Evolutionary conservation across 2,113 vertebrate genomes (phyloP).

Genomic region (Plecotus auritus): DNA sequence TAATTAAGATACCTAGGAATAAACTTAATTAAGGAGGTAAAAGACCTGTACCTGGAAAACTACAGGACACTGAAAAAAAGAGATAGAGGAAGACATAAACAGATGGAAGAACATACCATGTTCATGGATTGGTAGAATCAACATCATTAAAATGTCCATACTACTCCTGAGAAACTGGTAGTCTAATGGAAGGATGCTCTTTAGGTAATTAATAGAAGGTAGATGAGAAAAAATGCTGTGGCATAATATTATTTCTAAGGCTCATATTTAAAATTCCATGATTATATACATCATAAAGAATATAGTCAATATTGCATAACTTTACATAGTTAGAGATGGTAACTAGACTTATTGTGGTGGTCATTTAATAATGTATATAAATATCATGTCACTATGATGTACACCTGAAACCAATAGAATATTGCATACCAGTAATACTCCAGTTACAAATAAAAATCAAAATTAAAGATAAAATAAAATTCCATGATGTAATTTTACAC

Average conservation of each 20-base stretch:
- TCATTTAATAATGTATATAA: background rate
- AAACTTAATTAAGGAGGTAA: too few relatives aligned
- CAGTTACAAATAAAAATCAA: background rate
- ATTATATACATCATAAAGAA: background rate
- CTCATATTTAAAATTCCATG: background rate
- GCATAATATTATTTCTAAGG: background rate
- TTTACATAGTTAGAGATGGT: background rate
- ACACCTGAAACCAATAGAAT: background rate
- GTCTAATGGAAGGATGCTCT: background rate
- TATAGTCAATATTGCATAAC: background rate
- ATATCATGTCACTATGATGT: background rate
- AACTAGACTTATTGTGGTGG: background rate
- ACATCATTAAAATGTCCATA: too few relatives aligned
- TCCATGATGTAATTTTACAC: background rate
- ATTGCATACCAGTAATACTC: background rate
- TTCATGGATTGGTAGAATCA: too few relatives aligned
- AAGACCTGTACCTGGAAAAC: too few relatives aligned
- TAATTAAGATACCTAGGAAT: too few relatives aligned
- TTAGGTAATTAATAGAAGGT: background rate
- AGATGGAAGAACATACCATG: too few relatives aligned
- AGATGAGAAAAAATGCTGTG: background rate
- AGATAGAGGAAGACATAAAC: too few relatives aligned
- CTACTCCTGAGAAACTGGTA: background rate
- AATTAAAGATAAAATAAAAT: background rate
- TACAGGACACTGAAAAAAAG: too few relatives aligned